A percentile compares a stretch with the other conserved stretches of the same genome.
Conservation (phyloP, 1,140 invertebrate genomes). For the Riptortus pedestris region DNA sequence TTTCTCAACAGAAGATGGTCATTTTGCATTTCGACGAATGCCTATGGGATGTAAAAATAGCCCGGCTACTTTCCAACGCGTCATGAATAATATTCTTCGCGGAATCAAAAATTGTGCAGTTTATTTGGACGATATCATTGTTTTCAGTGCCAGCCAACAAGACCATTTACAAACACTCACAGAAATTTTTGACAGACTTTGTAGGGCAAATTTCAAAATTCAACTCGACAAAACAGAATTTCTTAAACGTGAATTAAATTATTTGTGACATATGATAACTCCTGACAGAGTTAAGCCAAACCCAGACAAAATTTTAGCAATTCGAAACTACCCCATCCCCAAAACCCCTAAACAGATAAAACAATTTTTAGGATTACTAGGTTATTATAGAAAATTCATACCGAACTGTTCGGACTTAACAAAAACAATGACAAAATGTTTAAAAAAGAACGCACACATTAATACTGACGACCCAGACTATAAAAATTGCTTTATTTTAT, state of each 20-base stretch:
- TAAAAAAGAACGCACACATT: not conserved
- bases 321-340: slow-evolving; percentile 37
- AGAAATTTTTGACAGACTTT: slow-evolving; percentile 35
- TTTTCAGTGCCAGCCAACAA: slow-evolving; percentile 35
- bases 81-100: slow-evolving; percentile 23
- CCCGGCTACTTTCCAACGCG: slow-evolving; percentile 26
- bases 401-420: not conserved
- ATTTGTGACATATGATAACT: slow-evolving; percentile 38
- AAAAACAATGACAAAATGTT: not conserved
- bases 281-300: slow-evolving; percentile 38
- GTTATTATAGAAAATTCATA: not conserved
- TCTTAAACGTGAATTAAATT: slow-evolving; percentile 37
- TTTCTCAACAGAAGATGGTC: too few species aligned
- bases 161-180: slow-evolving; percentile 32
- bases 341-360: slow-evolving; percentile 31
- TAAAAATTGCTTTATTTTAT: not conserved
- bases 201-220: slow-evolving; percentile 36
- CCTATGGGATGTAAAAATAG: not conserved
- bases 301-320: slow-evolving; percentile 37
- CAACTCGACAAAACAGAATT: slow-evolving; percentile 39
- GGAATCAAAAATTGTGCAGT: too few species aligned
- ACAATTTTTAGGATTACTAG: not conserved
- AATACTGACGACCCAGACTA: not conserved
- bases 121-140: slow-evolving; percentile 39
- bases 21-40: too few species aligned